Base-by-base conservation (phyloP, 2,113 vertebrate species). In the Rhinolophus sinicus region DNA sequence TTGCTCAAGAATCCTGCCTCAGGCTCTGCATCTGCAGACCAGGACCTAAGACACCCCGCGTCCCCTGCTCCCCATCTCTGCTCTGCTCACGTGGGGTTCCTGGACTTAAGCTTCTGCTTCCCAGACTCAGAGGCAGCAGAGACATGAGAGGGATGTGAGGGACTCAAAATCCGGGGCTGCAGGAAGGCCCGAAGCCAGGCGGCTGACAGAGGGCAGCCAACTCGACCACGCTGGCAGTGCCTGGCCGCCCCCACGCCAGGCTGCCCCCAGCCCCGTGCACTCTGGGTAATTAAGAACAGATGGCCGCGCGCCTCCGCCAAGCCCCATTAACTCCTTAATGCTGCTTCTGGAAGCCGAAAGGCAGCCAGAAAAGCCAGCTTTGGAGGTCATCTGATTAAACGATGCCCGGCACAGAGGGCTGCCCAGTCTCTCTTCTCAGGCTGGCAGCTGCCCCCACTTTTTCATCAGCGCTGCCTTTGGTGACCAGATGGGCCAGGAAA, bases 291-390 rank as follows among this genome's bases (percentile, higher is more conserved):
- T 95, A 98, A 97, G 97, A 97, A 73, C 97, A 98, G 98, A 98
- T 97, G 97, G 97, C 60, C 90, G 93, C 65, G 78, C 3, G 35
- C 93, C 92, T 80, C 80, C 1, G 90, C 96, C 97, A 97, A 92
- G 96, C 97, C 87, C 95, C 98, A 97, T 97, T 97, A 97, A 97
- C 96, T 97, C 96, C 97, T 97, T 97, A 97, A 97, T 95, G 96
- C 84, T 16, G 93, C 90, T 95, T 97, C 97, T 95, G 98, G 95
- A 96, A 76, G 47, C 93, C 0, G 40, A 90, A 95, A 44, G 78
- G 73, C 14, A 7, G 92, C 91, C 2, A 33, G 94, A 86, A 87
- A 92, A 96, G 96, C 94, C 93, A 91, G 90, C 92, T 95, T 97
- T 92, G 89, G 97, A 98, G 98, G 97, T 98, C 95, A 93, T 67